Evolutionary conservation across 2,888 invertebrate genomes (phyloP).

Genomic region (Amitus sp.): DNA sequence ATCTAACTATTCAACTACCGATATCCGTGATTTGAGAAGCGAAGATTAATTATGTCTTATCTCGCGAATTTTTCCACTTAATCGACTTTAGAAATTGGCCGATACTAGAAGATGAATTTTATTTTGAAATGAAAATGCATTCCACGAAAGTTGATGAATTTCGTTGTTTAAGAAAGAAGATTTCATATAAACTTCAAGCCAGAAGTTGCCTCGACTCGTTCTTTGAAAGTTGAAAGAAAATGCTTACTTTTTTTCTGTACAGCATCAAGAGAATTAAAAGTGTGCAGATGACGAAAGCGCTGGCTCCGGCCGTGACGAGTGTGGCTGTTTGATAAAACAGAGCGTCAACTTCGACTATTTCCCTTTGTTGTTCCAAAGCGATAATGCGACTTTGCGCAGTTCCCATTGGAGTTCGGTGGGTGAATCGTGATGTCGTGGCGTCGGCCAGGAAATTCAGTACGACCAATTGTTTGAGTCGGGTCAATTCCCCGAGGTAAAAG

Average conservation of each 20-base stretch:
- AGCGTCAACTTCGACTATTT: conserved; percentile 74
- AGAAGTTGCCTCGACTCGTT: no score
- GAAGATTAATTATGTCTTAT: no score
- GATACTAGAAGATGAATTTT: no score
- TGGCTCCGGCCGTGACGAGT: conserved; percentile 80
- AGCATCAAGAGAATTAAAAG: conserved; percentile 79
- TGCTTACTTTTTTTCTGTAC: conserved; percentile 72
- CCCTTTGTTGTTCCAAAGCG: conserved; percentile 75
- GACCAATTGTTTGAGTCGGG: conserved; percentile 69
- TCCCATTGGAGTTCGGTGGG: conserved; percentile 67
- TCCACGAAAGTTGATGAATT: no score
- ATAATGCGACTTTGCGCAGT: conserved; percentile 64
- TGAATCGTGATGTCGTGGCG: conserved; percentile 73
- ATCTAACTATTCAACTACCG: no score
- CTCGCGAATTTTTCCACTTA: no score
- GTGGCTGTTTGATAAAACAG: conserved; percentile 79
- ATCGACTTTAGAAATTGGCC: no score
- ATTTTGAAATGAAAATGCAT: no score
- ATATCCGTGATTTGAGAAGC: no score
- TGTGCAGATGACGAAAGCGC: conserved; percentile 83
- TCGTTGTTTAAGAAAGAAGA: no score
- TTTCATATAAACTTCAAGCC: no score
- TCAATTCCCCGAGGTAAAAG: conserved; percentile 82
- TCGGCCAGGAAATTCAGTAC: conserved; percentile 69
- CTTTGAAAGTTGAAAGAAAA: neutral